Base-by-base conservation (phyloP, 2,888 invertebrate genomes). In the Pristionchus entomophagus region DNA sequence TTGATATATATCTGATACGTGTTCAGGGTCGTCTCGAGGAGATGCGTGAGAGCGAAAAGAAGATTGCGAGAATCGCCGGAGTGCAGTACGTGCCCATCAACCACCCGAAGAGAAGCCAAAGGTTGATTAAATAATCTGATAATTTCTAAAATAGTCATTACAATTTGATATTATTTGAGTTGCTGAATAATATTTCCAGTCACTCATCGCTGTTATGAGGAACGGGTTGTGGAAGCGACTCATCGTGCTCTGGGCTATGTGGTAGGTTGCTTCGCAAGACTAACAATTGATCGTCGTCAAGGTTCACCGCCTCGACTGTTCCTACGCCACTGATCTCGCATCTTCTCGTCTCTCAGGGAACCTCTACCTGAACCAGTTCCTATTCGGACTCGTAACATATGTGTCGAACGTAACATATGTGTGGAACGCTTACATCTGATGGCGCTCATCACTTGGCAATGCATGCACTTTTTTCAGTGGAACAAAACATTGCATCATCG, bases 261-360 rank as follows among this genome's bases (percentile, higher is more conserved):
- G 93, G 93, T 90, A 88, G 56, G n/a, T n/a, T n/a, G n/a, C n/a
- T n/a, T n/a, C n/a, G n/a, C n/a, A n/a, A n/a, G n/a, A n/a, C n/a
- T n/a, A n/a, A n/a, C n/a, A n/a, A n/a, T n/a, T n/a, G n/a, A n/a
- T n/a, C n/a, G n/a, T n/a, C n/a, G n/a, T n/a, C n/a, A n/a, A 84
- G 86, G 85, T 92, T 91, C 86, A 88, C 89, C 1, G 91, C 93
- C 10, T 89, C 90, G 4, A 90, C 92, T 93, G 91, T 81, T 91
- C 92, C 32, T 93, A 93, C 86, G 93, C 92, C 8, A 93, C 89
- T 51, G 93, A 93, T 86, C 86, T 93, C 65, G 91, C 91, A 84
- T 92, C 92, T 35, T 91, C 89, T 59, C 89, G 89, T 19, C 91
- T 93, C 85, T 88, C 89, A 41, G 93, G 93, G 26, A 89, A 93